Evolutionary conservation across 2,888 invertebrate species (phyloP).

Genomic region (Pollenia angustigena): DNA sequence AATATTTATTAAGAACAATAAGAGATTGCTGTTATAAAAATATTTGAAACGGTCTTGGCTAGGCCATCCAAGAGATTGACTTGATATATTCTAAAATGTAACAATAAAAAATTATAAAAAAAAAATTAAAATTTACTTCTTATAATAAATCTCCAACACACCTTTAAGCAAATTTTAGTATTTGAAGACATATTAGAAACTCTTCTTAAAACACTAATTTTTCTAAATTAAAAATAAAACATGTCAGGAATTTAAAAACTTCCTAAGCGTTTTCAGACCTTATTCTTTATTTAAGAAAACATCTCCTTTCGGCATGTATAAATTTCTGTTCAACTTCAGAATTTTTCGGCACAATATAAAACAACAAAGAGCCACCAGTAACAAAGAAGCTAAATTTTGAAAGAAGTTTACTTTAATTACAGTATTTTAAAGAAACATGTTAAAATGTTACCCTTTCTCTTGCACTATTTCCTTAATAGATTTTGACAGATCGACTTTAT

Average conservation of each 20-base stretch:
- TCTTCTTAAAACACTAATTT: no score
- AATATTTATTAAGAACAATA: constrained; percentile 25
- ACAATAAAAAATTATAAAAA: no score
- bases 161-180: no score
- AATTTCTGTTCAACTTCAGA: constrained; percentile 81
- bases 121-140: no score
- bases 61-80: neutral
- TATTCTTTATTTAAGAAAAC: constrained; percentile 49
- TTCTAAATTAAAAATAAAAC: no score
- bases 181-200: no score
- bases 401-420: neutral
- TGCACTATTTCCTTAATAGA: constrained; percentile 87
- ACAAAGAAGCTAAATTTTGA: constrained; percentile 80
- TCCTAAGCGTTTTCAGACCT: no score
- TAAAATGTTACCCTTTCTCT: constrained; percentile 82
- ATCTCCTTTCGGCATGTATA: constrained; percentile 78
- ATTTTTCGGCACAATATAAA: constrained; percentile 82
- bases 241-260: no score
- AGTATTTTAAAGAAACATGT: neutral
- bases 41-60: neutral
- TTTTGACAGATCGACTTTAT: constrained; percentile 86
- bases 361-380: constrained; percentile 81
- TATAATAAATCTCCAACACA: no score
- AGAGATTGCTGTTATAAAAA: neutral
- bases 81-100: neutral